Percentiles rank a stretch among this genome's conserved stretches.
These are phyloP conservation scores for human DNA, from an alignment of 2,113 vertebrate species.

Conservation along the genomic window DNA sequence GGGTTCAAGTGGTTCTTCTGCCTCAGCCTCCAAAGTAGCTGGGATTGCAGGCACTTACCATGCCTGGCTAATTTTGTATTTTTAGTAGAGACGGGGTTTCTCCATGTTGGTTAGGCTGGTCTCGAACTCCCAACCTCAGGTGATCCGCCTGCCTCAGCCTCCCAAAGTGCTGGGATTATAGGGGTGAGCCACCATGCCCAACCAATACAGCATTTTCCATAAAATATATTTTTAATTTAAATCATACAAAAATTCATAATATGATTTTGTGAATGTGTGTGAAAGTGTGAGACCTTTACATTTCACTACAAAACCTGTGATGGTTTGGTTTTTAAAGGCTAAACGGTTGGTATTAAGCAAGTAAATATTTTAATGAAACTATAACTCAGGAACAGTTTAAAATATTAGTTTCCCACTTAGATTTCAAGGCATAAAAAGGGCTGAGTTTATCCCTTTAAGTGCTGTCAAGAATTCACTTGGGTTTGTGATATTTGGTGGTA, in stretches of 20 bases:
- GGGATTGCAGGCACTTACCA: too few relatives aligned
- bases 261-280: constrained; percentile 33
- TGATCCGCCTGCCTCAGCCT: too few relatives aligned
- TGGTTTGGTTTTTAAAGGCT: constrained; percentile 49
- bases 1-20: too few relatives aligned
- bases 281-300: neutral
- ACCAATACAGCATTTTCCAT: neutral
- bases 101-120: too few relatives aligned
- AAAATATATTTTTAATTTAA: constrained; percentile 69
- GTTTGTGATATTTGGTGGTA: neutral
- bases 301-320: constrained; percentile 53
- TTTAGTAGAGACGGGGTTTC: too few relatives aligned
- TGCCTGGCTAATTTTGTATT: too few relatives aligned
- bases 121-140: too few relatives aligned
- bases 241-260: constrained; percentile 42
- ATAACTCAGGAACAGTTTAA: constrained; percentile 70
- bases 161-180: too few relatives aligned
- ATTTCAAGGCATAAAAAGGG: constrained; percentile 36
- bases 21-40: too few relatives aligned
- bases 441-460: constrained; percentile 29
- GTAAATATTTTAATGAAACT: constrained; percentile 48
- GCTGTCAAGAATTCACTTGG: constrained; percentile 29
- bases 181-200: too few relatives aligned
- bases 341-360: constrained; percentile 48
- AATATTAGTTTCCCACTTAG: constrained; percentile 45